Conservation (phyloP, 2,888 invertebrate species). For the Hanleya hanleyi region DNA sequence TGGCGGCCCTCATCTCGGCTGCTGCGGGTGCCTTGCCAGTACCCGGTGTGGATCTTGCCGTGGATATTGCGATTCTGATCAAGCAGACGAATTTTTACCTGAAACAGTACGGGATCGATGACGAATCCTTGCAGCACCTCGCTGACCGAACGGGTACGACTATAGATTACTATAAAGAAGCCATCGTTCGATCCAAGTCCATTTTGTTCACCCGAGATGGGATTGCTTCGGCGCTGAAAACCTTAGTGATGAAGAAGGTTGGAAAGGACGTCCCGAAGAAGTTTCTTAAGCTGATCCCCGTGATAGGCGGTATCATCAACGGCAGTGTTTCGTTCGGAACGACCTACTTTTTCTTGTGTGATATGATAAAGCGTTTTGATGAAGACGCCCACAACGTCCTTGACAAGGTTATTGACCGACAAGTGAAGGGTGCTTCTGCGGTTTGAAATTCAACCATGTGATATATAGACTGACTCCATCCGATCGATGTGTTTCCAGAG, state of each 20-base stretch:
- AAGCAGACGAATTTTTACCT: constrained; percentile 33
- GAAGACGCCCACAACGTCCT: constrained; percentile 34
- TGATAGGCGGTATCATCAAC: constrained; percentile 12
- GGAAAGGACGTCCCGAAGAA: background rate
- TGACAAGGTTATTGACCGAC: constrained; percentile 32
- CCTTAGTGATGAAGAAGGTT: constrained; percentile 30
- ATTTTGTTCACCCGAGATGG: constrained; percentile 29
- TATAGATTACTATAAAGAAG: constrained; percentile 33
- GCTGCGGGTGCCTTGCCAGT: constrained; percentile 24
- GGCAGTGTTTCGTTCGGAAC: constrained; percentile 28
- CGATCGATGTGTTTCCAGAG: too few species aligned
- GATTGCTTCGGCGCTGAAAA: constrained; percentile 22
- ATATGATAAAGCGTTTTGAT: constrained; percentile 36
- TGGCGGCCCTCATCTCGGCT: background rate
- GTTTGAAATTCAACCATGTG: too few species aligned
- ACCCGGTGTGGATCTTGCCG: constrained; percentile 27
- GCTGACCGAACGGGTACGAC: constrained; percentile 32
- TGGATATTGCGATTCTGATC: constrained; percentile 31
- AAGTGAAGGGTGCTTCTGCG: constrained; percentile 9
- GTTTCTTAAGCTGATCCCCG: background rate
- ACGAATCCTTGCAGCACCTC: constrained; percentile 25
- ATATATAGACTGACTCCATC: too few species aligned
- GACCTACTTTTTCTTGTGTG: constrained; percentile 35
- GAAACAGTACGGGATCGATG: constrained; percentile 36
- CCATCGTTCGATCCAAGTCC: constrained; percentile 35